Conservation (phyloP, 2,797 vertebrate genomes). For the Neosilurus hyrtlii region DNA sequence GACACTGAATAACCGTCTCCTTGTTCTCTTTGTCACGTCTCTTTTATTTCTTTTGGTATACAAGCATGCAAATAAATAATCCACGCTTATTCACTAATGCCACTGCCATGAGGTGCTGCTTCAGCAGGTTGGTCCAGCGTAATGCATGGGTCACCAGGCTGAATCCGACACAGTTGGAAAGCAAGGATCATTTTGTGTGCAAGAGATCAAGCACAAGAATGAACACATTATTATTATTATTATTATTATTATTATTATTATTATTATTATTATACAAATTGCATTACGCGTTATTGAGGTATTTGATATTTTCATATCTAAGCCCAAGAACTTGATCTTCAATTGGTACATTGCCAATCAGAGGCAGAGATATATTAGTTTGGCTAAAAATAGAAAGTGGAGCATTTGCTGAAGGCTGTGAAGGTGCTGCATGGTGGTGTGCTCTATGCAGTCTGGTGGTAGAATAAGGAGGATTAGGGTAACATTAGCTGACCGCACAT, state of each 20-base stretch:
- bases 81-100: slow-evolving; percentile 23
- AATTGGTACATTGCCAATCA: slow-evolving; percentile 41
- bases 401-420: slow-evolving; percentile 36
- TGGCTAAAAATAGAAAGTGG: slow-evolving; percentile 44
- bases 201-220: slow-evolving; percentile 13
- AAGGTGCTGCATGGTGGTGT: slow-evolving; percentile 38
- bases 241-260: too few species aligned
- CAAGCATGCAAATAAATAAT: slow-evolving; percentile 26
- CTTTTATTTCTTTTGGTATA: slow-evolving; percentile 35
- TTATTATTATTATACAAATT: background rate
- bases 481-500: slow-evolving; percentile 18
- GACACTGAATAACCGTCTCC: background rate
- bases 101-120: slow-evolving; percentile 40
- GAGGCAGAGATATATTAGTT: slow-evolving; percentile 41
- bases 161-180: slow-evolving; percentile 50
- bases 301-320: background rate
- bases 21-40: slow-evolving; percentile 12
- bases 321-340: slow-evolving; percentile 29
- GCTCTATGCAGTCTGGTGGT: slow-evolving; percentile 19
- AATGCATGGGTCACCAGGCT: slow-evolving; percentile 41
- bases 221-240: slow-evolving; percentile 6
- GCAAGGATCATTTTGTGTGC: slow-evolving; percentile 56
- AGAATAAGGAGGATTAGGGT: slow-evolving; percentile 33
- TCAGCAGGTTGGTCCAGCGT: slow-evolving; percentile 44
- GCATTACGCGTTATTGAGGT: background rate